Base-by-base conservation (phyloP, 2,888 invertebrate genomes). In the Dicranocentrus wangi region DNA sequence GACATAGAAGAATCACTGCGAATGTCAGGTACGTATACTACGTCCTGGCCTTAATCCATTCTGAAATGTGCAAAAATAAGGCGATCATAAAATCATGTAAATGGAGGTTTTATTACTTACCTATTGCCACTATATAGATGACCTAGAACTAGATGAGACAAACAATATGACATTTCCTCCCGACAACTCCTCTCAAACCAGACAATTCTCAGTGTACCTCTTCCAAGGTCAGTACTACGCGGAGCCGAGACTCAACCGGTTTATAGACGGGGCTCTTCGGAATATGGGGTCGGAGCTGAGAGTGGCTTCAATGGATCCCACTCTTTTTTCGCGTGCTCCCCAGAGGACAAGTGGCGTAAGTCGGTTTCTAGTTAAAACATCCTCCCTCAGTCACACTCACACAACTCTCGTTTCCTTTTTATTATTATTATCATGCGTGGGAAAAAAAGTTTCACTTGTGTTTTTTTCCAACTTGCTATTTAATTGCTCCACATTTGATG, bases 161-260 rank as follows among this genome's bases (percentile, higher is more conserved):
- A 13, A 2, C 10, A 51, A 68, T 28, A 8, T 23, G 32, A 61
- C 71, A 27, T 32, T 28, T 17, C 13, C 19, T 19, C 42, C 39
- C 5, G 69, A 65, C 17, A 51, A n/a, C 3, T 23, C 78, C 23
- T 43, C 66, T 13, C 81, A 81, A 69, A 83, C 28, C 10, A 71
- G 86, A 8, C 84, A 85, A 61, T 81, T 86, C 42, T 43, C 85
- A 0, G 80, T 85, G 42, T 86, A 87, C 83, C 53, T 86, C 51
- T 86, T 85, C 66, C 85, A 86, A 78, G 87, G 87, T 47, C 86
- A 86, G 66, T 87, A 87, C 65, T 61, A 84, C 19, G 65, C 85
- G 2, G 87, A 87, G 60, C 85, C 87, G 0, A 68, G 87, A 17
- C 84, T 87, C 21, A 86, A 87, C 61, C 75, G 82, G 8, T 87